Evolutionary conservation across 2,113 vertebrate species (phyloP), one percentile per base, ranked within the genome.

Genomic region (Oenanthe oenanthe): DNA sequence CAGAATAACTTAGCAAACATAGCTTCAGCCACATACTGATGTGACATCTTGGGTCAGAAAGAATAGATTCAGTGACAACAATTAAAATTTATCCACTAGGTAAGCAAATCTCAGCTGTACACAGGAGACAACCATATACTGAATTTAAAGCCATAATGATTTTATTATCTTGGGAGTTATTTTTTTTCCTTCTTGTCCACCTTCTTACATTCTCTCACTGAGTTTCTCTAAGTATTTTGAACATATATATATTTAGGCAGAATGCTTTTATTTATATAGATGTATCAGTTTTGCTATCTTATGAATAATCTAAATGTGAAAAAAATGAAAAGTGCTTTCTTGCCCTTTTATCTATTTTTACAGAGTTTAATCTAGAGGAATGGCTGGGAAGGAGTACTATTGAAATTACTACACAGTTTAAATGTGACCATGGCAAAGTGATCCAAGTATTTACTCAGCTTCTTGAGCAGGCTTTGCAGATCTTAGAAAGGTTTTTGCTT

Each of bases 1-100:
- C 97, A 98, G 92, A 96, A 97, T 97, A 97, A 97, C 92, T 98
- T 97, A 97, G 95, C 92, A 96, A 97, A 36, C 74, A 92, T 40
- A 91, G 85, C 92, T 95, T 97, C 92, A 97, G 82, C 74, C 63
- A 96, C 87, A 73, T 72, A 92, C 93, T 87, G 88, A 89, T 97
- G 85, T 97, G 95, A 96, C 95, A 95, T 73, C 89, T 91, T 82
- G 89, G 95, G 96, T 98, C 96, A 97, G 95, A 94, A 97, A 75
- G 36, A 97, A 97, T 62, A 85, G 63, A 92, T 91, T 84, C 74
- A 88, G 90, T 61, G 95, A 92, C 63, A 95, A 95, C 63, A 97
- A 96, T 97, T 97, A 95, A 96, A 95, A 74, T 63, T 75, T 36
- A 96, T 93, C 57, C 50, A 94, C 84, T 90, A 34, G 54, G 68